Percentiles rank a stretch among this genome's conserved stretches.
Evolutionary conservation across 2,797 vertebrate species (phyloP).

Genomic region (Siniperca scherzeri): DNA sequence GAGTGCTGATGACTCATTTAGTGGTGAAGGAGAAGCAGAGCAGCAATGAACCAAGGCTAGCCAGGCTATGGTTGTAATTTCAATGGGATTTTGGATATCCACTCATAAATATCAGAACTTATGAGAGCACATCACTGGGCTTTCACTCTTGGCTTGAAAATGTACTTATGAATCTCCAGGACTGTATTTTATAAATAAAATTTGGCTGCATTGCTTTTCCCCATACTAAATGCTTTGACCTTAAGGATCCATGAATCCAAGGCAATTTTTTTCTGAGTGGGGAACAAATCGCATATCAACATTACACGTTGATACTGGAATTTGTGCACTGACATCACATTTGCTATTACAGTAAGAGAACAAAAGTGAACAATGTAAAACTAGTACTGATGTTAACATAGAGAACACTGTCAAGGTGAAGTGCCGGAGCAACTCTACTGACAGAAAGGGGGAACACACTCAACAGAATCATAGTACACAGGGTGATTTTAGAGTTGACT

Average conservation of each 20-base stretch:
- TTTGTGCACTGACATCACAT: not conserved
- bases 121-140: conserved; percentile 6
- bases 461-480: conserved; percentile 4
- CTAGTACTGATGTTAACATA: not conserved
- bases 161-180: conserved; percentile 26
- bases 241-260: not conserved
- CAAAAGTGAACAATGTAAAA: not conserved
- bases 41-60: conserved; percentile 46
- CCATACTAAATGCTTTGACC: not conserved
- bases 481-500: conserved; percentile 1
- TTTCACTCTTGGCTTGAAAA: conserved; percentile 41
- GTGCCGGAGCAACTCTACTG: not conserved
- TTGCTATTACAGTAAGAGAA: not conserved
- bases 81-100: conserved; percentile 37
- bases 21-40: conserved; percentile 52
- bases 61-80: conserved; percentile 47
- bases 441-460: not conserved
- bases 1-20: conserved; percentile 67
- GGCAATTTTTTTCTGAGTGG: not conserved
- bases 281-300: not conserved
- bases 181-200: conserved; percentile 30
- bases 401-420: conserved; percentile 12
- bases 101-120: conserved; percentile 49
- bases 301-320: not conserved
- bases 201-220: conserved; percentile 4